Evolutionary conservation across 1,140 invertebrate genomes (phyloP).

Genomic region (Theocolax elegans): DNA sequence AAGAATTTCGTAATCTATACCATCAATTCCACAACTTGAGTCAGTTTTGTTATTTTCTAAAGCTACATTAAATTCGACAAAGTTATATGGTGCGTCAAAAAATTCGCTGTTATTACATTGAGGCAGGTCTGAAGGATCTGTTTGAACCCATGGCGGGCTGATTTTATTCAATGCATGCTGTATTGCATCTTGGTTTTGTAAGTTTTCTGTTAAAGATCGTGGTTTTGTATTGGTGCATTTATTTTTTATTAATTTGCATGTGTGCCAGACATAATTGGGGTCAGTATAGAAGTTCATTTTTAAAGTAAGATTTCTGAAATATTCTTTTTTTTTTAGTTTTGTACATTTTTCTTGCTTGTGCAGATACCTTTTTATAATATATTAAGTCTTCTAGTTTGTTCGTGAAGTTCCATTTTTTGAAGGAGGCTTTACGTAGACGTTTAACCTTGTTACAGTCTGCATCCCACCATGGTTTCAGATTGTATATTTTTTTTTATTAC

Average conservation of each 20-base stretch:
- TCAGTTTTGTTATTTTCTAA: background rate
- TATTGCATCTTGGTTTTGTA: background rate
- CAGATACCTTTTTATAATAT: background rate
- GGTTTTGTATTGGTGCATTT: background rate
- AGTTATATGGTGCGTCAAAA: background rate
- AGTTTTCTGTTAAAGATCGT: background rate
- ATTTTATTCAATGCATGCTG: background rate
- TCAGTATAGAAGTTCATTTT: background rate
- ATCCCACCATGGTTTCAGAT: background rate
- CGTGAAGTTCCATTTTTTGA: no score
- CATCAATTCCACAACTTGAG: background rate
- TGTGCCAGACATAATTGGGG: background rate
- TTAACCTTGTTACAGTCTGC: no score
- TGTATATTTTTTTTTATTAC: no score
- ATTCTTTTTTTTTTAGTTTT: no score
- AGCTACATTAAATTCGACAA: background rate
- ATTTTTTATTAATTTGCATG: background rate
- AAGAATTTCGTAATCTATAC: background rate
- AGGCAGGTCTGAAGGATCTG: background rate
- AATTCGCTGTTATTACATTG: background rate
- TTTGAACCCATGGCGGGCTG: background rate
- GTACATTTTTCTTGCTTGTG: background rate
- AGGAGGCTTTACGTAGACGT: background rate
- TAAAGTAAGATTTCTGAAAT: no score
- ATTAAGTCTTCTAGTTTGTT: background rate